Evolutionary conservation across 1,140 invertebrate genomes (phyloP).

Genomic region (Drosophila nasuta): DNA sequence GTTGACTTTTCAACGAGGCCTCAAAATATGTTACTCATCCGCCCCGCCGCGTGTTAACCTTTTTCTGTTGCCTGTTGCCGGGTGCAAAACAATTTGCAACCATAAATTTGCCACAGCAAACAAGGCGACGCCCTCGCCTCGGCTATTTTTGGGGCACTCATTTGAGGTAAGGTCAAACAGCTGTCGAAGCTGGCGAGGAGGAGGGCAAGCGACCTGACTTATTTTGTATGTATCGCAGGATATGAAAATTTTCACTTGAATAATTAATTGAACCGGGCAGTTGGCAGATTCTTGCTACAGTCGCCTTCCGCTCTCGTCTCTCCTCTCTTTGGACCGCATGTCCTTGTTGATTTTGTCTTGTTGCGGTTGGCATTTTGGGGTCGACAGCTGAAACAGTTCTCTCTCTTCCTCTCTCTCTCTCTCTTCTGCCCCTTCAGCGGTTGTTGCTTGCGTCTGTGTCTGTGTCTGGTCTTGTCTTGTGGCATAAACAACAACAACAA

Average conservation of each 20-base stretch:
- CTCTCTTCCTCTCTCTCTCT: neutral
- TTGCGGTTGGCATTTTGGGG: slow-evolving; percentile 60
- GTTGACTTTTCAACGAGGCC: slow-evolving; percentile 73
- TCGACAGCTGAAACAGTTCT: slow-evolving; percentile 23
- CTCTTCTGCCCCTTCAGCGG: slow-evolving; percentile 13
- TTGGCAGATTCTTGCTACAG: slow-evolving; percentile 19
- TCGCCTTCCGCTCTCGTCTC: neutral
- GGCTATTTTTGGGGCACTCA: slow-evolving; percentile 35
- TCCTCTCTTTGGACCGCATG: slow-evolving; percentile 4
- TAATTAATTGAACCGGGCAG: slow-evolving; percentile 79
- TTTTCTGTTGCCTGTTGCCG: slow-evolving; percentile 36
- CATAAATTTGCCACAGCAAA: slow-evolving; percentile 78
- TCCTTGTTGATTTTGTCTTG: slow-evolving; percentile 63
- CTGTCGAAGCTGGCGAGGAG: slow-evolving; percentile 57
- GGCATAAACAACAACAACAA: neutral
- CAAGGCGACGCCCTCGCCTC: slow-evolving; percentile 24
- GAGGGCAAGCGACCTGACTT: slow-evolving; percentile 58
- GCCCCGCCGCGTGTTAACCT: slow-evolving; percentile 70
- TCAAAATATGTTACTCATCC: slow-evolving; percentile 77
- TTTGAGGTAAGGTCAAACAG: slow-evolving; percentile 79
- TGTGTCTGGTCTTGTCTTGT: slow-evolving; percentile 51
- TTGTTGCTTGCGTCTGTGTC: slow-evolving; percentile 21
- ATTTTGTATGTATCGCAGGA: slow-evolving; percentile 73
- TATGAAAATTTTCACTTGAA: slow-evolving; percentile 84
- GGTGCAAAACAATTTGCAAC: slow-evolving; percentile 84